These are phyloP conservation scores for Fragum sueziense DNA, from an alignment of 2,888 invertebrate species.

Conservation along the genomic window DNA sequence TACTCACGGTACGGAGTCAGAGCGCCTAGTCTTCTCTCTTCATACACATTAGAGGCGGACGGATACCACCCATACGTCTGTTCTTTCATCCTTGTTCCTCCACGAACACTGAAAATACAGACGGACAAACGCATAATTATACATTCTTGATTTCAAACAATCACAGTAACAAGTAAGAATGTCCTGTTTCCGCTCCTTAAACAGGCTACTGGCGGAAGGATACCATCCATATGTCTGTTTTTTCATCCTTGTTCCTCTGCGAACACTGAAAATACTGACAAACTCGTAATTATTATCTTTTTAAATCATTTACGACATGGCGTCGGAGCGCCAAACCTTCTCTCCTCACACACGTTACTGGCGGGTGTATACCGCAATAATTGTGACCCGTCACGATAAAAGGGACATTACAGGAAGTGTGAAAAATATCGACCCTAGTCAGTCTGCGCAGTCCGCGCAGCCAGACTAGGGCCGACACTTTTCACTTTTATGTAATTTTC, in stretches of 20 bases:
- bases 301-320: slow-evolving; percentile 74
- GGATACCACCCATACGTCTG: slow-evolving; percentile 80
- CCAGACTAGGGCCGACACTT: too few species aligned
- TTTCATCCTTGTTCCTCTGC: slow-evolving; percentile 65
- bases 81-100: slow-evolving; percentile 69
- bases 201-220: slow-evolving; percentile 75
- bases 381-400: too few species aligned
- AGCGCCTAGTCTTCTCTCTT: slow-evolving; percentile 66
- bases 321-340: slow-evolving; percentile 64
- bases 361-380: slow-evolving; percentile 80
- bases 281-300: too few species aligned
- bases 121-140: too few species aligned
- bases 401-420: too few species aligned
- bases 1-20: slow-evolving; percentile 71
- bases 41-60: slow-evolving; percentile 74
- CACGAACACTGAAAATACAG: slow-evolving; percentile 40
- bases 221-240: slow-evolving; percentile 79
- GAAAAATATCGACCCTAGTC: too few species aligned
- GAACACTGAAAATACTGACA: slow-evolving; percentile 42
- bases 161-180: too few species aligned
- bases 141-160: too few species aligned
- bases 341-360: slow-evolving; percentile 73
- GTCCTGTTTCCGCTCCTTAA: slow-evolving; percentile 72
- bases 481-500: too few species aligned
- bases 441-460: too few species aligned